These are phyloP conservation scores for Phania funesta DNA, from an alignment of 2,888 invertebrate genomes.

Conservation along the genomic window DNA sequence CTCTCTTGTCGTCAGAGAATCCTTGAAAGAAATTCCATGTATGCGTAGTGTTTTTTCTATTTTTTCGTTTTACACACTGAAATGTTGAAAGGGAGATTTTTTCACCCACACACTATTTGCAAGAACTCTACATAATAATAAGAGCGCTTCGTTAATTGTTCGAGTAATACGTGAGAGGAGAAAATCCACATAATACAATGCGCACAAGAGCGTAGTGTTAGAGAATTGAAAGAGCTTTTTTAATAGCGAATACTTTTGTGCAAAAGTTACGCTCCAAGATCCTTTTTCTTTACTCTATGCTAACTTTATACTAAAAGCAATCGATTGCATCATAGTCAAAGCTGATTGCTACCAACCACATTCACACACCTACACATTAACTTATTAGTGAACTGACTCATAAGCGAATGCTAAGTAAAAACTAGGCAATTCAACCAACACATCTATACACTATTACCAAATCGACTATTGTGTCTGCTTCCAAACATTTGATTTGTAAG, in stretches of 20 bases:
- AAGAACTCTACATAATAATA: not conserved
- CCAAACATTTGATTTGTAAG: not conserved
- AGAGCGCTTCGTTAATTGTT: not conserved
- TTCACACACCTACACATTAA: constrained; percentile 41
- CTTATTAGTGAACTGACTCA: constrained; percentile 64
- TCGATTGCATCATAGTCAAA: constrained; percentile 69
- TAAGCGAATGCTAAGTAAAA: constrained; percentile 36
- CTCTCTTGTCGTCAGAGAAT: constrained; percentile 17
- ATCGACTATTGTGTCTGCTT: constrained; percentile 52
- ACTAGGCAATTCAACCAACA: constrained; percentile 5
- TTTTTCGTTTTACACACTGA: constrained; percentile 19
- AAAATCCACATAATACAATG: constrained; percentile 26
- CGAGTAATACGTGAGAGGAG: constrained; percentile 38
- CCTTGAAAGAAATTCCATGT: constrained; percentile 59
- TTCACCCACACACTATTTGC: constrained; percentile 53
- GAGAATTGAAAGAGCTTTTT: constrained; percentile 65
- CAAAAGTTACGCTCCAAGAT: constrained; percentile 44
- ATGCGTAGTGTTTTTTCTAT: constrained; percentile 6
- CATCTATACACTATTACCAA: constrained; percentile 31
- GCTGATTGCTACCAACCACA: constrained; percentile 26
- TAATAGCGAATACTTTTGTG: constrained; percentile 62
- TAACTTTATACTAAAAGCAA: constrained; percentile 71
- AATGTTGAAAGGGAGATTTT: constrained; percentile 1
- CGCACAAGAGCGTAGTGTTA: constrained; percentile 12
- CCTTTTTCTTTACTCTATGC: constrained; percentile 64